Conservation (phyloP, 2,888 invertebrate genomes). For the Nomada fabriciana region DNA sequence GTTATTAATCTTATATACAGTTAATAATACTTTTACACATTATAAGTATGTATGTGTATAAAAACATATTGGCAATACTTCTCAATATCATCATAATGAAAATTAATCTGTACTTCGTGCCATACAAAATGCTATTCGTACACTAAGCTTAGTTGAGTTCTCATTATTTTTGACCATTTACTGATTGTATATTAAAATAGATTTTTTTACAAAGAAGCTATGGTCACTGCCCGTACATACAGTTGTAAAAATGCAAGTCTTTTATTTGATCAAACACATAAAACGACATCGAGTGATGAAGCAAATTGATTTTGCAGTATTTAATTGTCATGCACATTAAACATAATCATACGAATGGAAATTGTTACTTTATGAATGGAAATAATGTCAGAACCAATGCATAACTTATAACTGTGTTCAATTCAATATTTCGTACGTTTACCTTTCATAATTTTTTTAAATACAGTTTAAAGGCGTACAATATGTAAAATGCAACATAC, state of each 20-base stretch:
- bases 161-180: conserved; percentile 41
- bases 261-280: conserved; percentile 47
- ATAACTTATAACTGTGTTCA: conserved; percentile 1
- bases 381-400: conserved; percentile 23
- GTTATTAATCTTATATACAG: conserved; percentile 29
- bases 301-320: conserved; percentile 13
- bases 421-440: background rate
- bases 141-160: conserved; percentile 56
- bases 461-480: background rate
- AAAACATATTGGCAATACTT: conserved; percentile 58
- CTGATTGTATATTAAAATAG: conserved; percentile 47
- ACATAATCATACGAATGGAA: conserved; percentile 2
- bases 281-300: conserved; percentile 39
- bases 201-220: conserved; percentile 56
- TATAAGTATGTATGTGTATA: conserved; percentile 15
- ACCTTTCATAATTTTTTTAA: conserved; percentile 2
- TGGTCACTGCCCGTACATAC: conserved; percentile 67
- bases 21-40: conserved; percentile 42
- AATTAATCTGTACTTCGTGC: conserved; percentile 66
- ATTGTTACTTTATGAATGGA: conserved; percentile 15
- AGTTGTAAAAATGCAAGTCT: conserved; percentile 39
- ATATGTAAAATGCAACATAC: background rate
- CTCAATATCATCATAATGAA: conserved; percentile 31
- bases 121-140: conserved; percentile 61
- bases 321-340: background rate